Evolutionary conservation across 2,888 invertebrate species (phyloP).

Genomic region (Helleia helle): DNA sequence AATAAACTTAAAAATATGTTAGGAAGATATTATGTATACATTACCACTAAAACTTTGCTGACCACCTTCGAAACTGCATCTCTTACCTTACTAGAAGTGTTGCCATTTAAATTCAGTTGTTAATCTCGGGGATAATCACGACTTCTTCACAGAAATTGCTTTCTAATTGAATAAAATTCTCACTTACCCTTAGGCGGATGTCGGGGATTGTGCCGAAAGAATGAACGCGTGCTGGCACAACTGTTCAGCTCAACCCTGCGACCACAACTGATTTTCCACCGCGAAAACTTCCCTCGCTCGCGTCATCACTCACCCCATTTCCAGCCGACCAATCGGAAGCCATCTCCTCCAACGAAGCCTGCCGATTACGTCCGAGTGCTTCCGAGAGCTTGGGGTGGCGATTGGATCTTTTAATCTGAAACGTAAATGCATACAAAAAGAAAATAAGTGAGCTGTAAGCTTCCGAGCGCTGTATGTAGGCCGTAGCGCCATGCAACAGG

Average conservation of each 20-base stretch:
- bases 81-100: constrained; percentile 10
- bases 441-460: constrained; percentile 52
- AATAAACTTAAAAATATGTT: too few relatives aligned
- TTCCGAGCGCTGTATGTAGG: constrained; percentile 44
- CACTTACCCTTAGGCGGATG: constrained; percentile 61
- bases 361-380: constrained; percentile 43
- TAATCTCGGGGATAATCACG: constrained; percentile 31
- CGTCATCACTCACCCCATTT: constrained; percentile 64
- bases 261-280: constrained; percentile 64
- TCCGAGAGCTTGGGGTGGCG: constrained; percentile 54
- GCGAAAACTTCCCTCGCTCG: constrained; percentile 67
- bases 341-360: constrained; percentile 34
- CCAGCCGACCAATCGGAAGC: constrained; percentile 44
- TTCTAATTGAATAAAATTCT: constrained; percentile 68
- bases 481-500: constrained; percentile 51
- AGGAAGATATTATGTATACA: not conserved
- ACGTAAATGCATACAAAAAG: constrained; percentile 71
- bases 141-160: constrained; percentile 61
- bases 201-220: constrained; percentile 28
- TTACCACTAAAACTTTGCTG: constrained; percentile 3
- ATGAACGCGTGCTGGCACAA: constrained; percentile 41
- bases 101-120: constrained; percentile 26
- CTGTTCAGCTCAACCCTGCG: constrained; percentile 53
- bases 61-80: constrained; percentile 9
- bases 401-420: constrained; percentile 73